Evolutionary conservation across 2,797 vertebrate genomes (phyloP).

Genomic region (Artibeus lituratus): DNA sequence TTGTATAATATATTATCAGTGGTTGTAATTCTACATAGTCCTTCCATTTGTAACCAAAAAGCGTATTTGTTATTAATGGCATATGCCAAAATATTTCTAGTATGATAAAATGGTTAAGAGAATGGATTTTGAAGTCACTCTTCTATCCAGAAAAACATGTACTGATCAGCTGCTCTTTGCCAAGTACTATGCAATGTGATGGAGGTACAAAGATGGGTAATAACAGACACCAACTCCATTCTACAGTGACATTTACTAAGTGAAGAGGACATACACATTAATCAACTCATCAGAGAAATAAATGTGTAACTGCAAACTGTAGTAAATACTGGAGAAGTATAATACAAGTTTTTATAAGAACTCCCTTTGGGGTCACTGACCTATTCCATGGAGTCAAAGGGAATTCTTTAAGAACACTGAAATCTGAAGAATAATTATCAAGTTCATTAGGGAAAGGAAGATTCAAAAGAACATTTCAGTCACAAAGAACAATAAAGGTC

Average conservation of each 20-base stretch:
- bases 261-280: neutral
- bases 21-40: neutral
- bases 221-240: neutral
- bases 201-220: neutral
- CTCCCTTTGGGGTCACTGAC: neutral
- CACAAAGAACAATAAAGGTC: neutral
- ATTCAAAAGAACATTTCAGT: constrained; percentile 2
- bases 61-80: neutral
- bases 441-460: neutral
- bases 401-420: neutral
- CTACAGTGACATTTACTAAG: neutral
- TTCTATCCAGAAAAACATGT: neutral
- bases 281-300: neutral
- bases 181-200: neutral
- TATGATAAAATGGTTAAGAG: neutral
- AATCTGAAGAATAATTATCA: neutral
- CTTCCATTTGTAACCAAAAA: neutral
- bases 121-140: neutral
- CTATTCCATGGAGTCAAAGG: neutral
- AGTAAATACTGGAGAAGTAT: neutral
- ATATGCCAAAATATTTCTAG: neutral
- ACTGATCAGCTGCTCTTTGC: neutral
- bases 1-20: neutral
- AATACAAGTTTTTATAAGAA: neutral
- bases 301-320: neutral